phyloP scores from a whole-genome alignment of 2,797 vertebrate genomes.

The Coregonus sp. region DNA sequence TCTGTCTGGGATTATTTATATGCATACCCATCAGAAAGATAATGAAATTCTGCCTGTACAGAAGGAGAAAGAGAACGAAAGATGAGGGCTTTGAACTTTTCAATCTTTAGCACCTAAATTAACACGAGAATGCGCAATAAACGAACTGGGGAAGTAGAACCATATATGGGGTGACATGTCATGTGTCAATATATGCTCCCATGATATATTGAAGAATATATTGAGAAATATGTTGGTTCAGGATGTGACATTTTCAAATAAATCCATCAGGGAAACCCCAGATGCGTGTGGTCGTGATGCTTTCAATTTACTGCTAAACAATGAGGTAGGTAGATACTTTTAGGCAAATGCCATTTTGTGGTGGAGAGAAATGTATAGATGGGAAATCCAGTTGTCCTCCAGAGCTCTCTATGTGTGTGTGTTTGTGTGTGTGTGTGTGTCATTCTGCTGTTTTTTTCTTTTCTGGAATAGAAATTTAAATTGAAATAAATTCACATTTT shows the following conservation, averaged over 20 bases:
- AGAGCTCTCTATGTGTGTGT: not conserved
- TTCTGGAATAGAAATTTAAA: not conserved
- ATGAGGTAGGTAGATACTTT: not conserved
- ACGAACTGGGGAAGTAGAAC: not conserved
- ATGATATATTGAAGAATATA: not conserved
- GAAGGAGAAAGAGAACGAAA: not conserved
- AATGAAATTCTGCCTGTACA: not conserved
- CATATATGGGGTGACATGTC: not conserved
- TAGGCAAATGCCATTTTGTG: not conserved
- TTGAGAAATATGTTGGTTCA: not conserved
- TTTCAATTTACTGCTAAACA: not conserved
- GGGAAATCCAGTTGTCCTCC: not conserved
- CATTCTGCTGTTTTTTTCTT: not conserved
- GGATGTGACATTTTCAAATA: conserved; percentile 24
- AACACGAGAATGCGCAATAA: not conserved
- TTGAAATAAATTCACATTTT: not conserved
- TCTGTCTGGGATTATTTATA: no score
- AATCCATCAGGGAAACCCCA: conserved; percentile 12
- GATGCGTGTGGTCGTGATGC: not conserved
- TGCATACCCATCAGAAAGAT: not conserved
- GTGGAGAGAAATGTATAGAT: not conserved
- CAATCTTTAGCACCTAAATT: not conserved
- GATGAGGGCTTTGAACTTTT: not conserved
- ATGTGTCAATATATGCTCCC: not conserved
- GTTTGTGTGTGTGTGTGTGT: not conserved